A percentile compares a stretch with the other conserved stretches of the same genome.
Evolutionary conservation across 2,888 invertebrate species (phyloP).

Genomic region (Lamellibrachia satsuma): DNA sequence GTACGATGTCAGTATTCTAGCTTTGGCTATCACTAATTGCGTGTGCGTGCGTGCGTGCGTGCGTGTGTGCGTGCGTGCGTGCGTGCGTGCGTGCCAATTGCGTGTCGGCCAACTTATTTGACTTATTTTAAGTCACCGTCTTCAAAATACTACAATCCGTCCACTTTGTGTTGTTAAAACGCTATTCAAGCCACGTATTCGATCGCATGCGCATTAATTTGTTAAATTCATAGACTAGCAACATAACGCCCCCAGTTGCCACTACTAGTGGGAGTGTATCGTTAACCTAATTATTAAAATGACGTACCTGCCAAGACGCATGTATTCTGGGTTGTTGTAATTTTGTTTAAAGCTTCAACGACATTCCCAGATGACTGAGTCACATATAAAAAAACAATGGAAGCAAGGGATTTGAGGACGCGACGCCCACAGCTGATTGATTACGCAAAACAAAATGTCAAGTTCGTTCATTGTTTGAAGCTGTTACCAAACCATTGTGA

Average conservation of each 20-base stretch:
- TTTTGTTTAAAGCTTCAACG: slow-evolving; percentile 6
- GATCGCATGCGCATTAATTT: neutral
- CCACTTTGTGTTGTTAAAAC: neutral
- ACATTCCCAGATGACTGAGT: neutral
- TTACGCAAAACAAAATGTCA: neutral
- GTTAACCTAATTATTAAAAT: neutral
- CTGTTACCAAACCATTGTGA: neutral
- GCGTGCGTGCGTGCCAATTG: too few relatives aligned
- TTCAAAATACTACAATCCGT: too few relatives aligned
- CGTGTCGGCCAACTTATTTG: too few relatives aligned
- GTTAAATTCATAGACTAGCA: neutral
- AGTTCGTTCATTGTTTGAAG: neutral
- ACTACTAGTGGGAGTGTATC: neutral
- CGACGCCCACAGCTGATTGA: neutral
- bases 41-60: too few relatives aligned
- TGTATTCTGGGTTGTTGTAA: slow-evolving; percentile 5
- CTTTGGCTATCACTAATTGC: too few relatives aligned
- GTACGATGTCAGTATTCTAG: too few relatives aligned
- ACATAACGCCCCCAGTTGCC: neutral
- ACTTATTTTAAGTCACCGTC: too few relatives aligned
- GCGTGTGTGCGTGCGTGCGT: too few relatives aligned
- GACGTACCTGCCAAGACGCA: neutral
- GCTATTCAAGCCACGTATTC: neutral
- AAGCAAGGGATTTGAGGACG: neutral
- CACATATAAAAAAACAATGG: neutral